Evolutionary conservation across 2,797 vertebrate species (phyloP), one percentile per base, ranked within the genome.

Genomic region (Eulemur albifrons): DNA sequence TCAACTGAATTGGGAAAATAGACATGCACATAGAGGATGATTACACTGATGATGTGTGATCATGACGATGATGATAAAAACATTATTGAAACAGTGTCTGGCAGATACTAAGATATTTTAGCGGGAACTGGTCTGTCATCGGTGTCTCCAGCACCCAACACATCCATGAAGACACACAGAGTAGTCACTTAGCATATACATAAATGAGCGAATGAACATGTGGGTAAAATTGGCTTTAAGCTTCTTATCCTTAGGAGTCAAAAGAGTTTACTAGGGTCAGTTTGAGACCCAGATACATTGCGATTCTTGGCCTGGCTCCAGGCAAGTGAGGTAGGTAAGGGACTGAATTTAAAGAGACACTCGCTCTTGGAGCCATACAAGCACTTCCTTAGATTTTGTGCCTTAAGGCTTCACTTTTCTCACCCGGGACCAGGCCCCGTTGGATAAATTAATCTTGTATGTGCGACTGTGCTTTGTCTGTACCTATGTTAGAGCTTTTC

Each of bases 381-480:
- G 35, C 1, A 30, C 27, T 70, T 76, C 43, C 35, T 70, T 45
- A 92, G 40, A 35, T 32, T 23, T 35, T 25, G 18, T 20, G 20
- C 13, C 9, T 59, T 45, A 17, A 7, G 11, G 4, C 7, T 8
- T 73, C 7, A 2, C 7, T 63, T 54, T 13, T n/a, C 25, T 70
- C 14, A 12, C 18, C 1, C 11, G 7, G 0, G 1, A 14, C 38
- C 40, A 13, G 30, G 11, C 30, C 27, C 25, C 59, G 12, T 15
- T 40, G 48, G 65, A 32, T 21, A 30, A 3, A 4, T 45, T 48
- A 1, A 12, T 27, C 48, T 73, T 32, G 5, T 4, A 10, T 4
- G 4, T 81, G 50, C 10, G n/a, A 65, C 38, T 50, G 2, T 61
- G 25, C 7, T 69, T 73, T 30, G 27, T 69, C n/a, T 63, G n/a